Evolutionary conservation across 2,888 invertebrate genomes (phyloP), one percentile per base, ranked within the genome.

Genomic region (Mimachlamys varia): DNA sequence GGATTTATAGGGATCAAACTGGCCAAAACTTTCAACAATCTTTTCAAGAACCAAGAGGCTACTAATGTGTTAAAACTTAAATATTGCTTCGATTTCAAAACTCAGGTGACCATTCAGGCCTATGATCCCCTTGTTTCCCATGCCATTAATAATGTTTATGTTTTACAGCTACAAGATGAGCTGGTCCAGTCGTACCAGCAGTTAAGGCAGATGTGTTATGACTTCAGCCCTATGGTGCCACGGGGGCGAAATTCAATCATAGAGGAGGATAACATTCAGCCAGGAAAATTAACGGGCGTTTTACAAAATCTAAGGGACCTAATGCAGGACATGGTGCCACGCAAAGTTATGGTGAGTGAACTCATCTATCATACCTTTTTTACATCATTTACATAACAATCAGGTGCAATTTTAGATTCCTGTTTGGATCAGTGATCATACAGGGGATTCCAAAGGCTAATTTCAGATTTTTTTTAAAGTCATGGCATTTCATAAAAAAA

Each of bases 161-260:
- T 33, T 91, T 93, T 93, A 49, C 94, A 97, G 97, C 94, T 97
- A 90, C 96, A 96, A 87, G 96, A 97, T 92, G 97, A 97, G 94
- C 96, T 97, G 13, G 94, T 97, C 90, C 96, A 97, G 62, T 96
- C 97, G 2, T 97, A 97, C 93, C 95, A 96, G 33, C 97, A 97
- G 91, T 94, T 97, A 38, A 95, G 97, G 90, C 95, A 96, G 58
- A 95, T 97, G 94, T 97, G 97, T 92, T 95, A 88, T 38, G 33
- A 89, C 88, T 62, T 87, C 89, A 90, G 89, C 90, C 49, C n/a
- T 87, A 90, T n/a, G 91, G 49, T 33, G 90, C 90, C 19, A 88
- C 90, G 33, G 13, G 12, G 33, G 27, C 76, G 22, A 33, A 76
- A 33, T 12, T 76, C 76, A 15, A 58, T 53, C 33, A 89, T 91